Base-by-base conservation (phyloP, 2,113 vertebrate species). In the Cygnus atratus region DNA sequence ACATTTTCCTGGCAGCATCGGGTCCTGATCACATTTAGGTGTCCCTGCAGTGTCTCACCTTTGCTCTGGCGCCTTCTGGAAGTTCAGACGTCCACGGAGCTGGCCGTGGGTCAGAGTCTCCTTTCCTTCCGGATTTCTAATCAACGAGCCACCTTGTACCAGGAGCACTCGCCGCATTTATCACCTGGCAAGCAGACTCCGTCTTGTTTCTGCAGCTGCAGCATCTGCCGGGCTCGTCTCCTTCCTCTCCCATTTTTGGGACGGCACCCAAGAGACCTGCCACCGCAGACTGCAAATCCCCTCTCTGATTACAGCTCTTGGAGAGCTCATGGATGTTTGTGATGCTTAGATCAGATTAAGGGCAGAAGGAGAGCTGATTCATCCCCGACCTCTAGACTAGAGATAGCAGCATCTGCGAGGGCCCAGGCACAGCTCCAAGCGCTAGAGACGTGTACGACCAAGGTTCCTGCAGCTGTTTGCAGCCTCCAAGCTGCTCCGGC, bases 151-250 rank as follows among this genome's bases (percentile, higher is more conserved):
- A 17, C 63, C 6, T 4, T 1, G 33, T 8, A 24, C 63, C 5
- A 0, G 1, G 26, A 58, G 19, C 9, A 0, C 29, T 57, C 5
- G 0, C 41, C 1, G 0, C n/a, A 3, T 54, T n/a, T 17, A 3
- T 57, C 18, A 31, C 26, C 26, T 2, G 19, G 28, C 58, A 35
- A 41, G 33, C 9, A 5, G 37, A 19, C n/a, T 8, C 39, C 4
- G 1, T 21, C 31, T 12, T n/a, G 8, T 29, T 57, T 10, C 5
- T 0, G 33, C 37, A 8, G 37, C 46, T 44, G 74, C 26, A 21
- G 59, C 2, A 7, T 35, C n/a, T 17, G 35, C 73, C 8, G 17
- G 58, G 58, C 41, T 62, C 2, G 2, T 13, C n/a, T 55, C 58
- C 28, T 20, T 58, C 52, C 58, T 33, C 26, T 63, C 33, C 59